Percentiles rank a stretch among this genome's conserved stretches.
Evolutionary conservation across 2,888 invertebrate species (phyloP).

Genomic region (Gymnocheta viridis): DNA sequence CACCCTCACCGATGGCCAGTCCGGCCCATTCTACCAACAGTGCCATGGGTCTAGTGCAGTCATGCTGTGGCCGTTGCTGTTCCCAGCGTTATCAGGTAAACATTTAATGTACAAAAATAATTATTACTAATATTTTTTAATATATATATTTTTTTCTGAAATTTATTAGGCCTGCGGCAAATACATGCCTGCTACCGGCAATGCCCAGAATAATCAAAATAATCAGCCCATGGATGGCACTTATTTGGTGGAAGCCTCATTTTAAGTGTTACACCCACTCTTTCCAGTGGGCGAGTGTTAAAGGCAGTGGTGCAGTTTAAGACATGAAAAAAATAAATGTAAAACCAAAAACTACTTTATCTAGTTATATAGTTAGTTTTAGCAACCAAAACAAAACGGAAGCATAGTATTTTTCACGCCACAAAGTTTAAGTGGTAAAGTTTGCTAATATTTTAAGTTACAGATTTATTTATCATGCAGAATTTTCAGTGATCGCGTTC

Average conservation of each 20-base stretch:
- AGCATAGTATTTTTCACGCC: background rate
- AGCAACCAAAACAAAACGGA: constrained; percentile 6
- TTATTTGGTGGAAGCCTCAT: constrained; percentile 92
- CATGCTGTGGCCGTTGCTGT: constrained; percentile 92
- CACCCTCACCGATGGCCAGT: constrained; percentile 93
- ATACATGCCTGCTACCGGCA: constrained; percentile 92
- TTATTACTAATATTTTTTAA: constrained; percentile 6
- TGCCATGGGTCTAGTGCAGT: constrained; percentile 87
- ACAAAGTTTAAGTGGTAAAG: too few relatives aligned
- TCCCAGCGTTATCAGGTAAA: constrained; percentile 93
- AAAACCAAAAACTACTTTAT: constrained; percentile 65
- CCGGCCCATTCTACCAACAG: constrained; percentile 93
- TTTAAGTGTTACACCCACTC: constrained; percentile 83
- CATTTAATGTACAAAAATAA: background rate
- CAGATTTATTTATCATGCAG: too few relatives aligned
- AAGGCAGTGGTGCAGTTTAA: constrained; percentile 59
- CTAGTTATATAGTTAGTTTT: constrained; percentile 57
- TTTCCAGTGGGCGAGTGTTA: background rate
- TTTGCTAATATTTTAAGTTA: too few relatives aligned
- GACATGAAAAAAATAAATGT: constrained; percentile 43
- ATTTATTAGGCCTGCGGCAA: constrained; percentile 88
- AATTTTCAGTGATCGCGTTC: too few relatives aligned
- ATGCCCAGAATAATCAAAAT: constrained; percentile 90
- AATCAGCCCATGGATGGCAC: constrained; percentile 92
- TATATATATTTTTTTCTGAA: constrained; percentile 72